Evolutionary conservation across 2,113 vertebrate genomes (phyloP).

Genomic region (Amphiprion percula): DNA sequence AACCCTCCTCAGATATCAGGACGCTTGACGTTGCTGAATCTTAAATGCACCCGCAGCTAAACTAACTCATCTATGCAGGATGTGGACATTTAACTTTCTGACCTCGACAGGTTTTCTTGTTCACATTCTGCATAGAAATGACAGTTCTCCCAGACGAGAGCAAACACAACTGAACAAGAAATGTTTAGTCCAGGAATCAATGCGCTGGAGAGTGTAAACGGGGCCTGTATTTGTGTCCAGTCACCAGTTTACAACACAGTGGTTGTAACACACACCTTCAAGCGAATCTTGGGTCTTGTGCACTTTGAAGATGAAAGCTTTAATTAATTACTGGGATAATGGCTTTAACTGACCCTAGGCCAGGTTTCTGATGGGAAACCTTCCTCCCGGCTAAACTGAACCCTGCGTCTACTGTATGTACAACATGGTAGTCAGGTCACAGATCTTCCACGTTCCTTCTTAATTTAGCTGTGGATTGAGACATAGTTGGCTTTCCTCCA

Average conservation of each 20-base stretch:
- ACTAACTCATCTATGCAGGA: slow-evolving; percentile 35
- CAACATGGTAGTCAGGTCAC: slow-evolving; percentile 56
- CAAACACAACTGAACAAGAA: slow-evolving; percentile 30
- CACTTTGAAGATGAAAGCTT: slow-evolving; percentile 31
- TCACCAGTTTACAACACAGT: slow-evolving; percentile 20
- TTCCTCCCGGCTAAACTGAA: slow-evolving; percentile 30
- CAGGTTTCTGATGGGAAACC: slow-evolving; percentile 1
- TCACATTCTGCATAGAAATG: slow-evolving; percentile 46
- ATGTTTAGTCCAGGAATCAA: slow-evolving; percentile 22
- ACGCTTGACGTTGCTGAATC: slow-evolving; percentile 41
- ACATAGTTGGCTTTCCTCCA: slow-evolving; percentile 76
- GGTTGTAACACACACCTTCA: slow-evolving; percentile 9
- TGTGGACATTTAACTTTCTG: slow-evolving; percentile 48
- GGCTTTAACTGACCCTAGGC: slow-evolving; percentile 9
- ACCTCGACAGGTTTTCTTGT: slow-evolving; percentile 24
- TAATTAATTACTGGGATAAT: not conserved
- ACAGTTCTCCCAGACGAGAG: slow-evolving; percentile 34
- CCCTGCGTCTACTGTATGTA: slow-evolving; percentile 63
- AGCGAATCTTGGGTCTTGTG: slow-evolving; percentile 27
- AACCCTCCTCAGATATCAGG: slow-evolving; percentile 42
- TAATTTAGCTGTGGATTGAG: slow-evolving; percentile 69
- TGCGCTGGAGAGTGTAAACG: slow-evolving; percentile 25
- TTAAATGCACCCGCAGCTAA: slow-evolving; percentile 43
- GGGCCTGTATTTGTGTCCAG: not conserved
- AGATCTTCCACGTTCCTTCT: slow-evolving; percentile 37